A percentile compares a stretch with the other conserved stretches of the same genome.
phyloP scores from a whole-genome alignment of 2,888 invertebrate species.

The Tetheella fluctuosa region DNA sequence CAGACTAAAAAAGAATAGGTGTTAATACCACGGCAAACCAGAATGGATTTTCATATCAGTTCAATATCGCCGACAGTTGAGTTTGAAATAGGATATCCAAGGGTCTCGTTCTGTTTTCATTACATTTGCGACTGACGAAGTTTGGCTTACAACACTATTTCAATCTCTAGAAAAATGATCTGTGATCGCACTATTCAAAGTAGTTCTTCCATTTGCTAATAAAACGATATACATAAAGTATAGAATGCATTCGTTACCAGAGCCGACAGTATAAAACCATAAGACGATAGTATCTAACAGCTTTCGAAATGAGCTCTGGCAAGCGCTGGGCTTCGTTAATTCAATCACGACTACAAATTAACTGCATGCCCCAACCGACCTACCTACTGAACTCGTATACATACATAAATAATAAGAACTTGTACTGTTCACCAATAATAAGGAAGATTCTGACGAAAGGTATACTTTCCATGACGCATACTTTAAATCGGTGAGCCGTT shows the following conservation, averaged over 20 bases:
- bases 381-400: conserved; percentile 46
- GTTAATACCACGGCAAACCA: conserved; percentile 41
- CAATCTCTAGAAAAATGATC: conserved; percentile 38
- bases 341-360: conserved; percentile 74
- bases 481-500: conserved; percentile 27
- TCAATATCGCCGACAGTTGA: conserved; percentile 38
- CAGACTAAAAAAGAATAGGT: conserved; percentile 42
- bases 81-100: conserved; percentile 49
- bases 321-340: conserved; percentile 62
- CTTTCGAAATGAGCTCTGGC: conserved; percentile 60
- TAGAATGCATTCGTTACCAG: conserved; percentile 39
- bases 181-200: conserved; percentile 19
- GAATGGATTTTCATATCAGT: conserved; percentile 51
- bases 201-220: conserved; percentile 21
- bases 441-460: conserved; percentile 15
- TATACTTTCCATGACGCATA: conserved; percentile 25
- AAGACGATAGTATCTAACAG: conserved; percentile 57
- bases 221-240: conserved; percentile 6
- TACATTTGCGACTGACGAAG: conserved; percentile 46
- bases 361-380: conserved; percentile 48
- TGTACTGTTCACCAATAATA: conserved; percentile 14
- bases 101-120: conserved; percentile 49
- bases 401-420: conserved; percentile 25
- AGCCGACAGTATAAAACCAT: conserved; percentile 43
- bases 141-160: conserved; percentile 39